Evolutionary conservation across 2,797 vertebrate species (phyloP).

Genomic region (Limosa lapponica): DNA sequence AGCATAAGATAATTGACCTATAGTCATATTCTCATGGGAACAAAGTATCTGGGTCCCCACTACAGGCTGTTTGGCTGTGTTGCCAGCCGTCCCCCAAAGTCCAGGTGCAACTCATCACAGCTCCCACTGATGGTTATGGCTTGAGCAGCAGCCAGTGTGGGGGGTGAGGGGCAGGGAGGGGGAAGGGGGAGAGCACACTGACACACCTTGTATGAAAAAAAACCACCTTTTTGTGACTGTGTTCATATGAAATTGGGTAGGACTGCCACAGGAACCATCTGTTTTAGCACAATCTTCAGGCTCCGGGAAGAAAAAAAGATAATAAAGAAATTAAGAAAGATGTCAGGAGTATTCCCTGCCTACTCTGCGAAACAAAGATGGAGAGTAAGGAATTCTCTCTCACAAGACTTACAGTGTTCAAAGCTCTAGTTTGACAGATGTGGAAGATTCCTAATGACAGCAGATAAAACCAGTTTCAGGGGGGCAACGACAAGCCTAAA

Average conservation of each 20-base stretch:
- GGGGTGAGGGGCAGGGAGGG: no score
- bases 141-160: no score
- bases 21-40: no score
- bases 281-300: neutral
- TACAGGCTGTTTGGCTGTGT: no score
- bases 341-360: neutral
- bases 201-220: neutral
- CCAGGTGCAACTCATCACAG: no score
- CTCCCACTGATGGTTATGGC: no score
- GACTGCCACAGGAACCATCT: neutral
- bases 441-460: neutral
- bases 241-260: neutral
- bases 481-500: neutral
- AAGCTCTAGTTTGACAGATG: neutral
- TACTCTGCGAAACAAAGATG: neutral
- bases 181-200: no score
- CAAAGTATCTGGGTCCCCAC: no score
- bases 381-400: neutral
- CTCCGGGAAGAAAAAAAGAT: neutral
- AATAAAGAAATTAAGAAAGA: neutral
- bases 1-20: no score
- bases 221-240: neutral
- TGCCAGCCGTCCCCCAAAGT: no score
- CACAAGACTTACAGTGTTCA: neutral
- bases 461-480: neutral